Conservation (phyloP, 2,113 vertebrate genomes). For the Atlantisia rogersi region DNA sequence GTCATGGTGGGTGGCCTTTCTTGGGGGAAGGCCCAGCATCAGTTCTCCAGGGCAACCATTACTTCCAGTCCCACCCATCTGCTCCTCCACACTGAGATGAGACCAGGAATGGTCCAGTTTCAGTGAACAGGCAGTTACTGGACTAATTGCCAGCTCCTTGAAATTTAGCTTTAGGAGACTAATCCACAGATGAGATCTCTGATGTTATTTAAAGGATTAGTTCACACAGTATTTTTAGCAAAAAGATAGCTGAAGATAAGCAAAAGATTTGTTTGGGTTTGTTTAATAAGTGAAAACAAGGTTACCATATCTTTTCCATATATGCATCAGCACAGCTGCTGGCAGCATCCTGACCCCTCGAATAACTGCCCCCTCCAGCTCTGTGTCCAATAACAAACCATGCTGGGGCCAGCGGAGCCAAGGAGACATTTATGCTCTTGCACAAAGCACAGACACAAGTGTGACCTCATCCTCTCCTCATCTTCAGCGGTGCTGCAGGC, state of each 20-base stretch:
- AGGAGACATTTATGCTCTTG: not conserved
- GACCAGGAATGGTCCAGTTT: not conserved
- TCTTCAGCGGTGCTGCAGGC: not conserved
- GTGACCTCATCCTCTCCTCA: not conserved
- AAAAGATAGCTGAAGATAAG: not conserved
- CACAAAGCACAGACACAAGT: not conserved
- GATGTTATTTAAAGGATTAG: not conserved
- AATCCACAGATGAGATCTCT: not conserved
- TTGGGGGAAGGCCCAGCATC: not conserved
- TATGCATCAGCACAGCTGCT: not conserved
- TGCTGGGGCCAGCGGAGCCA: accelerated
- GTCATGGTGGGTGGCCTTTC: not conserved
- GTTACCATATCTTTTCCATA: not conserved
- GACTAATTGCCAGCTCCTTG: not conserved
- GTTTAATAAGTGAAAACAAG: not conserved
- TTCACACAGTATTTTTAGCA: constrained; percentile 25
- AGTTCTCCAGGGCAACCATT: not conserved
- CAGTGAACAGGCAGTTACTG: not conserved
- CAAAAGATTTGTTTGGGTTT: not conserved
- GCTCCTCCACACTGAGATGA: not conserved
- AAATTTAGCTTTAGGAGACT: not conserved
- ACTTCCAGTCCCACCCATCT: not conserved
- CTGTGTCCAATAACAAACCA: not conserved
- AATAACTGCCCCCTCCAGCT: not conserved
- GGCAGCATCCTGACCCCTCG: not conserved